Conservation (phyloP, 2,888 invertebrate genomes). For the Lycophotia porphyrea region DNA sequence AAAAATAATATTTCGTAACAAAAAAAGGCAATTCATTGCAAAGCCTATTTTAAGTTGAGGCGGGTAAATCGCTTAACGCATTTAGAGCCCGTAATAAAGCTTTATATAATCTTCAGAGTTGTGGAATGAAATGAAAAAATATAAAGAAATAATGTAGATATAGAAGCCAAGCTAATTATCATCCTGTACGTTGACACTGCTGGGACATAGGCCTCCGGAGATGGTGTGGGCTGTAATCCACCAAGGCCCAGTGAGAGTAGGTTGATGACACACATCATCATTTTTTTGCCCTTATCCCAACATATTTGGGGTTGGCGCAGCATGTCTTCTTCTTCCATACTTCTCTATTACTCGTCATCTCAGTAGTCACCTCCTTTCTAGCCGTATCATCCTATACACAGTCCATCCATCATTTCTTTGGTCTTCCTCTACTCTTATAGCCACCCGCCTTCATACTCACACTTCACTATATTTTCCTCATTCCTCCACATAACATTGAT, state of each 20-base stretch:
- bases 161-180: not conserved
- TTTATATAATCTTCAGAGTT: constrained; percentile 47
- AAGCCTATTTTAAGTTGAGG: constrained; percentile 36
- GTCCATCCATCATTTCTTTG: too few relatives aligned
- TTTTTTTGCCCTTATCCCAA: not conserved
- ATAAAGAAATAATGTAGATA: not conserved
- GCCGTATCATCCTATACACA: not conserved
- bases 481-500: not conserved
- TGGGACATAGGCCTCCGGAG: not conserved
- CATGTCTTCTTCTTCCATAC: not conserved
- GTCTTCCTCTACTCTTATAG: not conserved
- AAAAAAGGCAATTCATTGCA: constrained; percentile 52
- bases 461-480: not conserved
- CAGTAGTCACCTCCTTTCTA: not conserved
- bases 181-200: not conserved
- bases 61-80: constrained; percentile 51
- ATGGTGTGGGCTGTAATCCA: not conserved
- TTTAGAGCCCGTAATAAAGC: constrained; percentile 51
- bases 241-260: not conserved
- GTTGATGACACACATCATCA: too few relatives aligned
- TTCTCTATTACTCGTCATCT: not conserved
- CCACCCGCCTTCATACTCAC: not conserved
- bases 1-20: constrained; percentile 36
- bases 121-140: constrained; percentile 26
- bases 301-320: not conserved